Evolutionary conservation across 1,140 invertebrate species (phyloP).

Genomic region (Whitmania pigra): DNA sequence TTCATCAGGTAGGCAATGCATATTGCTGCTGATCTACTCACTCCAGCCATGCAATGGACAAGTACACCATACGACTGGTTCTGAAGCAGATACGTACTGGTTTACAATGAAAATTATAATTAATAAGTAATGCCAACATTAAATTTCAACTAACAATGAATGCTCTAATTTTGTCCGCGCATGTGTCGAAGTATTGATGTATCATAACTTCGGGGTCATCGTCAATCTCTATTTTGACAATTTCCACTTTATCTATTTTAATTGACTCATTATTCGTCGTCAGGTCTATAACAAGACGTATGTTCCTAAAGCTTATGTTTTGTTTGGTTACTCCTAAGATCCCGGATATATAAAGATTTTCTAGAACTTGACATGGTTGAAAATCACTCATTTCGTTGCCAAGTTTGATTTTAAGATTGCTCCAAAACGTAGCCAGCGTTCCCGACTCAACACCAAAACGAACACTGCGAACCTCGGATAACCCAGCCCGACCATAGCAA

Average conservation of each 20-base stretch:
- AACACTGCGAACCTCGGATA: not conserved
- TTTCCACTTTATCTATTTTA: slow-evolving; percentile 36
- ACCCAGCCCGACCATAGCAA: not conserved
- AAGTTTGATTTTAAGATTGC: not conserved
- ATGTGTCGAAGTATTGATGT: slow-evolving; percentile 55
- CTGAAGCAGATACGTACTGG: not conserved
- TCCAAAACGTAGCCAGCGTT: not conserved
- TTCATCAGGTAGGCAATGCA: slow-evolving; percentile 80
- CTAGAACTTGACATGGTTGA: slow-evolving; percentile 21
- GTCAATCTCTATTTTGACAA: slow-evolving; percentile 40
- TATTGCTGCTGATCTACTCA: slow-evolving; percentile 68
- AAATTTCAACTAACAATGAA: slow-evolving; percentile 15
- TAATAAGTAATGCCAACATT: not conserved
- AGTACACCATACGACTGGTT: slow-evolving; percentile 55
- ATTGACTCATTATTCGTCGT: slow-evolving; percentile 65
- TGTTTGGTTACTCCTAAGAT: slow-evolving; percentile 47
- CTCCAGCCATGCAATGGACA: slow-evolving; percentile 78
- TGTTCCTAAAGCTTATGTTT: slow-evolving; percentile 44
- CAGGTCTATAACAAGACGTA: slow-evolving; percentile 63
- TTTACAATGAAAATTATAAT: not conserved
- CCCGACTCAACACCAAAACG: too few relatives aligned
- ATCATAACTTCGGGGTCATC: slow-evolving; percentile 61
- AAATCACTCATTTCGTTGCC: not conserved
- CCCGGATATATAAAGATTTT: slow-evolving; percentile 50
- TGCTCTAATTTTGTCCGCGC: slow-evolving; percentile 25